Percentiles rank a stretch among this genome's conserved stretches.
Evolutionary conservation across 1,140 invertebrate species (phyloP).

Genomic region (Bacillus rossius): DNA sequence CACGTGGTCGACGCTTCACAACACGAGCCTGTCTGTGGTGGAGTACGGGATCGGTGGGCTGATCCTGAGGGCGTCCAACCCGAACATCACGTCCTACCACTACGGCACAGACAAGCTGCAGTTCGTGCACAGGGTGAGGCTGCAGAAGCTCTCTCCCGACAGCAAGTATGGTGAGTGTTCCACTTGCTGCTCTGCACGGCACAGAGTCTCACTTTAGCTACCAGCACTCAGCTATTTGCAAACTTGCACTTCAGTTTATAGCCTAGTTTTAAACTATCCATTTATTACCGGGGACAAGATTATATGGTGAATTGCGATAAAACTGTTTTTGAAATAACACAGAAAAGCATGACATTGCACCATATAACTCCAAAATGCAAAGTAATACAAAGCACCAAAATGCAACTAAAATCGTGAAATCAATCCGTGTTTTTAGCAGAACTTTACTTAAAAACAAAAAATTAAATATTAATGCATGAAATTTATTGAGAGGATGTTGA

Average conservation of each 20-base stretch:
- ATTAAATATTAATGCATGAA: background rate
- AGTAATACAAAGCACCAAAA: no score
- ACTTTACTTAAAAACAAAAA: no score
- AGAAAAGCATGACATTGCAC: no score
- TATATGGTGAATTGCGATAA: no score
- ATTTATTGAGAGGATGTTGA: background rate
- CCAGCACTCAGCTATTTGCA: background rate
- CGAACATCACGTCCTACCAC: background rate
- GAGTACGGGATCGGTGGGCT: conserved; percentile 65
- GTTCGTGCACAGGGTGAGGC: conserved; percentile 72
- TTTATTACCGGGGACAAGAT: no score
- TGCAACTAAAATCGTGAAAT: no score
- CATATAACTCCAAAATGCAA: no score
- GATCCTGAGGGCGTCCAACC: conserved; percentile 38
- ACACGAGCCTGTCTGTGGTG: conserved; percentile 63
- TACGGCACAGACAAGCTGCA: conserved; percentile 39
- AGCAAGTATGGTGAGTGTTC: conserved; percentile 54
- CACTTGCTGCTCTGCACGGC: background rate
- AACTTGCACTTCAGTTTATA: background rate
- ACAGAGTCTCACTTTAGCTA: no score
- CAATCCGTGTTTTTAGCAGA: no score
- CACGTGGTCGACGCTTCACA: conserved; percentile 81
- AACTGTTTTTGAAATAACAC: no score
- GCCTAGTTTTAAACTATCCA: background rate
- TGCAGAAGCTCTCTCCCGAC: conserved; percentile 52